phyloP scores from a whole-genome alignment of 2,113 vertebrate species.

The Galemys pyrenaicus region DNA sequence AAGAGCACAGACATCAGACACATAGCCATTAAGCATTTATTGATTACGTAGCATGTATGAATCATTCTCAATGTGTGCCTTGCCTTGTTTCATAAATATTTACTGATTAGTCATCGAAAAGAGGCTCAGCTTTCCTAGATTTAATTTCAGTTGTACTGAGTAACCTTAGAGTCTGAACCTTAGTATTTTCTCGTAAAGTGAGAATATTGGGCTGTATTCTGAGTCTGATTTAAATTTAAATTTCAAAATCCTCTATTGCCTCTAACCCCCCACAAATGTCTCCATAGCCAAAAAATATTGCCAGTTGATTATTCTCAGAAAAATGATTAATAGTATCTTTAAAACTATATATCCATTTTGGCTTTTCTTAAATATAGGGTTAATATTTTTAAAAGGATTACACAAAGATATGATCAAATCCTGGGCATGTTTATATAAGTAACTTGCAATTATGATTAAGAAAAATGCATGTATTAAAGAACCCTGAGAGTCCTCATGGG shows the following conservation, averaged over 20 bases:
- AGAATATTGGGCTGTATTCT: background rate
- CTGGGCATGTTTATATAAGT: background rate
- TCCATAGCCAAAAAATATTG: background rate
- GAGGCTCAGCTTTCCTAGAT: background rate
- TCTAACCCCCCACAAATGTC: background rate
- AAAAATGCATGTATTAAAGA: background rate
- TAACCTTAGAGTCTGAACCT: background rate
- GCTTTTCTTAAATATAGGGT: background rate
- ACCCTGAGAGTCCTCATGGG: background rate
- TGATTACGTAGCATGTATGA: background rate
- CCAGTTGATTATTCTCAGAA: background rate
- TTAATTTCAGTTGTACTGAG: background rate
- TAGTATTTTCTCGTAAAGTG: background rate
- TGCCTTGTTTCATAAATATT: background rate
- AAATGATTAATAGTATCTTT: background rate
- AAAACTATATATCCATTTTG: background rate
- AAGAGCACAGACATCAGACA: background rate
- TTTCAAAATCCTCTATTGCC: background rate
- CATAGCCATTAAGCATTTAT: background rate
- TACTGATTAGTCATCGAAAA: background rate
- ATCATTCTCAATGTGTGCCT: background rate
- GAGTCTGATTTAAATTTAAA: too few species aligned
- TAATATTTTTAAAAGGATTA: background rate
- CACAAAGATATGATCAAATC: background rate
- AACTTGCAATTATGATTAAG: background rate